Percentiles rank a stretch among this genome's conserved stretches.
phyloP scores from a whole-genome alignment of 2,113 vertebrate species.

The Hypanus sabinus region DNA sequence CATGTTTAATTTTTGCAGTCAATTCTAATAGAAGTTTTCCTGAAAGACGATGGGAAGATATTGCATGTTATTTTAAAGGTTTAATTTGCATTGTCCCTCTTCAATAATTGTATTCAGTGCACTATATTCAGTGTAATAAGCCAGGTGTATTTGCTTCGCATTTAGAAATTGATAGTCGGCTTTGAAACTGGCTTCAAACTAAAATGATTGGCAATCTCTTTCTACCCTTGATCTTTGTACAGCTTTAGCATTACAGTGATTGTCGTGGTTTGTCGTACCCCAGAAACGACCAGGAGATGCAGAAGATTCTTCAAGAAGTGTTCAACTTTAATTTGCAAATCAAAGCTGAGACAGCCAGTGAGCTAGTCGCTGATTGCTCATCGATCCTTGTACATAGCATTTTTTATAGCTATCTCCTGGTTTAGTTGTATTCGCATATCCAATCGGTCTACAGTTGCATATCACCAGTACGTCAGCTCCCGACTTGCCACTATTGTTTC shows the following conservation, averaged over 20 bases:
- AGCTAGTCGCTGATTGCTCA: no score
- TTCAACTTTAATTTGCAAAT: no score
- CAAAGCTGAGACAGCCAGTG: no score
- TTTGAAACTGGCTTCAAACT: background rate
- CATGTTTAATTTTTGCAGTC: constrained; percentile 26
- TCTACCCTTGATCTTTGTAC: background rate
- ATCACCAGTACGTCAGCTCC: no score
- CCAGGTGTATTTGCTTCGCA: background rate
- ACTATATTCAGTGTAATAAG: background rate
- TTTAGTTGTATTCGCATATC: no score
- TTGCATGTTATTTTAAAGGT: background rate
- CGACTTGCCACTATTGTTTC: no score
- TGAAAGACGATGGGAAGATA: background rate
- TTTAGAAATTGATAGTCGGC: background rate
- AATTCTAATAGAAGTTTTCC: background rate
- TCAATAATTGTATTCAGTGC: background rate
- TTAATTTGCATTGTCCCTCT: background rate
- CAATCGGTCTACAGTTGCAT: no score
- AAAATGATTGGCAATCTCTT: background rate
- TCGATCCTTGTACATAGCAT: no score
- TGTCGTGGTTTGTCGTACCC: no score
- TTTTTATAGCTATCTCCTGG: no score
- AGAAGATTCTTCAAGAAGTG: no score
- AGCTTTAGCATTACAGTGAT: background rate
- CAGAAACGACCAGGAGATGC: no score